Base-by-base conservation (phyloP, 2,797 vertebrate species). In the Scleropages formosus region DNA sequence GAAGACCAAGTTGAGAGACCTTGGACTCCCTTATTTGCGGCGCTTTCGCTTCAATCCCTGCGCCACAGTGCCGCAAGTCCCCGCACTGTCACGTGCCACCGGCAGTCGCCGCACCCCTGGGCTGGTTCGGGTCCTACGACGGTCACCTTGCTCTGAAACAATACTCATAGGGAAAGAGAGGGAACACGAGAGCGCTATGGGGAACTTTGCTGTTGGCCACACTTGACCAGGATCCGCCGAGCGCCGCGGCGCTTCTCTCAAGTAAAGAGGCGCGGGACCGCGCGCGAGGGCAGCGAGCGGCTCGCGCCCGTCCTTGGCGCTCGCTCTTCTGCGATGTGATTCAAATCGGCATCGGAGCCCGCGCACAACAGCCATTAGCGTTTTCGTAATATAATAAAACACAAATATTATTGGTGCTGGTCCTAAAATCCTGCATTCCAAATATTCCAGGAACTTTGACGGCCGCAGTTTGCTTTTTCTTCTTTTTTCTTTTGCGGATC, bases 201-300 rank as follows among this genome's bases (percentile, higher is more conserved):
- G 27, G 65, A 75, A 61, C 31, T 3, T 61, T 70, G 53, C 58
- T 73, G 73, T 80, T 78, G 77, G 70, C 69, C 69, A 70, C 39
- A 75, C 73, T 70, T 79, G 80, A 81, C 77, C 78, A 74, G 12
- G 73, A 75, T 73, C 78, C 46, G 68, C 64, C 65, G 67, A 76
- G 46, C 58, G 62, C 69, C 66, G 53, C 16, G 69, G 62, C 72
- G 68, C 70, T 59, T 62, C 22, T 56, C 78, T 15, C 20, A 70
- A 75, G 61, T 73, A 76, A 73, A 74, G 64, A 73, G 74, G 76
- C 24, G 47, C 70, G 68, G 72, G 46, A 56, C 68, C 39, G 44
- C 72, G 62, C 63, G 67, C 58, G 49, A 67, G 16, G 18, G 49
- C 13, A 64, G 39, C 24, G 47, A 18, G 61, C 31, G 60, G 63